Conservation (phyloP, 2,113 vertebrate species). For the Alligator mississippiensis region DNA sequence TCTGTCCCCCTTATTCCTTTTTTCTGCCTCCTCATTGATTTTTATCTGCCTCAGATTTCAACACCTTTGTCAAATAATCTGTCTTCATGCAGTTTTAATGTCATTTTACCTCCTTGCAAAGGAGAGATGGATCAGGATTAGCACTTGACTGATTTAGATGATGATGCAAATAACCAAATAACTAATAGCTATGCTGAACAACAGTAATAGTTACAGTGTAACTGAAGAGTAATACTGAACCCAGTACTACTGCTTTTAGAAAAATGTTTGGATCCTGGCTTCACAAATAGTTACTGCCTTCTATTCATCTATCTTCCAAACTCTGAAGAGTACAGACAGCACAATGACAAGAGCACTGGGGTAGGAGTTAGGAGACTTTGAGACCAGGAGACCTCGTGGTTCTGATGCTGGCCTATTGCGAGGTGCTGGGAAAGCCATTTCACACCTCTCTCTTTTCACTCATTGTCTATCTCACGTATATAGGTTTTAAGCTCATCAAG, state of each 20-base stretch:
- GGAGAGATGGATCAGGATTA: background rate
- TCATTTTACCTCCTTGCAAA: conserved; percentile 24
- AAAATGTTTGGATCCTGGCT: background rate
- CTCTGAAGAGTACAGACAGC: background rate
- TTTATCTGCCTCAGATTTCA: conserved; percentile 67
- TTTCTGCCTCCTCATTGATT: conserved; percentile 27
- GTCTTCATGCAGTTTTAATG: background rate
- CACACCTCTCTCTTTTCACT: background rate
- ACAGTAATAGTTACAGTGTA: too few relatives aligned
- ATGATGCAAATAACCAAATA: background rate
- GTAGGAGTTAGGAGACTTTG: background rate
- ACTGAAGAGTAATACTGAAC: background rate
- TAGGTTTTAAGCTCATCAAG: background rate
- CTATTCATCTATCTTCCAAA: background rate
- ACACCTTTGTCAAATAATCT: conserved; percentile 29
- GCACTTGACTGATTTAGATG: background rate
- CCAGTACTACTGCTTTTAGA: background rate
- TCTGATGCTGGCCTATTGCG: background rate
- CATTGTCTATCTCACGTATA: background rate
- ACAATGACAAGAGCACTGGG: too few relatives aligned
- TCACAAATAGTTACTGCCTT: accelerated
- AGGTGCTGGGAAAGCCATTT: background rate
- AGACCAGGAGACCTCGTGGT: background rate
- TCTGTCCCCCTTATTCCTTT: conserved; percentile 26
- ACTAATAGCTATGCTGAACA: background rate